Evolutionary conservation across 2,888 invertebrate genomes (phyloP), one percentile per base, ranked within the genome.

Genomic region (Drosophila fungiperda): DNA sequence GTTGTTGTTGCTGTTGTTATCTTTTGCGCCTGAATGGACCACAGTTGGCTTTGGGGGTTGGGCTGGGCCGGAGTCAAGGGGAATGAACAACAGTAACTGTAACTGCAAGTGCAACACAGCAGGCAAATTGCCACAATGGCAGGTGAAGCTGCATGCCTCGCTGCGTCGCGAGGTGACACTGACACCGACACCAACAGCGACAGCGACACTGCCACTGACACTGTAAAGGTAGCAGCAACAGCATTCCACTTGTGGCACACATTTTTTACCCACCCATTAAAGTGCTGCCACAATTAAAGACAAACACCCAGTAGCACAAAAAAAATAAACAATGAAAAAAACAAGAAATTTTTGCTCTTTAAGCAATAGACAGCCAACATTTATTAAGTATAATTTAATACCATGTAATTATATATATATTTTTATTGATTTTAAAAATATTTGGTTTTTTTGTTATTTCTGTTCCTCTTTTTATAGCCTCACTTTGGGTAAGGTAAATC

Each of bases 231-330:
- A 23, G 48, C 48, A 32, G 49, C 68, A 52, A 50, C 42, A 23
- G 48, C 60, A 73, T 68, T 66, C 59, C 81, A 76, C 78, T 74
- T 82, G 88, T 87, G 88, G 66, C 89, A 83, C 87, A 89, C 86
- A 82, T 88, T 82, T 82, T 82, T 83, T 83, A 86, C 83, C 83
- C 72, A 58, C 58, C 78, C 82, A 87, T 87, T 77, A 68, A 63
- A 60, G 17, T 50, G 50, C 60, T 57, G 55, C 33, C 62, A 40
- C 33, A 42, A 49, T 53, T 54, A 20, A 52, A 36, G 45, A 15
- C 45, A 45, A 45, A 15, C 20, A 20, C 20, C 20, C 23, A 45
- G 45, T 15, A 45, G 45, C 45, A 8, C 26, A 23, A 45, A 1
- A 20, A 42, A n/a, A 42, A 38, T 3, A 17, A 8, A 38, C 8